phyloP scores from a whole-genome alignment of 1,140 invertebrate genomes.

The Riptortus pedestris region DNA sequence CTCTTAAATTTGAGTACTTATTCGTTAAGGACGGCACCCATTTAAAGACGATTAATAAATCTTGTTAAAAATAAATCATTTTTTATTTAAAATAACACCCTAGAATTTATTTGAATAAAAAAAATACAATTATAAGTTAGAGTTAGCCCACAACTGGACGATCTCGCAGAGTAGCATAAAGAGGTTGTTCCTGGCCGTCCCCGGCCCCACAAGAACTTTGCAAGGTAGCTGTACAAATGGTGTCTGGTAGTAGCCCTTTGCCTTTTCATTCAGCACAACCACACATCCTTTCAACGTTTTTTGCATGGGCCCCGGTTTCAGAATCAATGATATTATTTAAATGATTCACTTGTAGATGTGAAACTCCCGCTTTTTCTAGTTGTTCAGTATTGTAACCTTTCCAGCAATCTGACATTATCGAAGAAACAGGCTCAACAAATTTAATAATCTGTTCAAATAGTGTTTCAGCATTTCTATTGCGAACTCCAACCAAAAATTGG shows the following conservation, averaged over 20 bases:
- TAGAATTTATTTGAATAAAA: too few species aligned
- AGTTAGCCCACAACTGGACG: not conserved
- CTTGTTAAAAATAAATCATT: too few species aligned
- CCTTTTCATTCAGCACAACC: not conserved
- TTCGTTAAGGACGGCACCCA: too few species aligned
- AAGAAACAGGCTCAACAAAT: not conserved
- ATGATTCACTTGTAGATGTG: conserved; percentile 8
- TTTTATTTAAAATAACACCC: too few species aligned
- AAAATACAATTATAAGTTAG: too few species aligned
- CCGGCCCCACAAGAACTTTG: not conserved
- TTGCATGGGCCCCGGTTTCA: not conserved
- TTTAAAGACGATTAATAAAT: too few species aligned
- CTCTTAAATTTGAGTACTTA: too few species aligned
- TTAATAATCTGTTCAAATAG: not conserved
- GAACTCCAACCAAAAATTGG: not conserved
- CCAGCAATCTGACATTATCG: not conserved
- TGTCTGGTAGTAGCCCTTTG: conserved; percentile 1
- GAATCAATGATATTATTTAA: not conserved
- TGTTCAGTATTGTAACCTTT: conserved; percentile 3
- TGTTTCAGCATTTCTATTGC: not conserved
- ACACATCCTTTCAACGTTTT: not conserved
- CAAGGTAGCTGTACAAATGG: conserved; percentile 6
- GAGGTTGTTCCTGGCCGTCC: not conserved
- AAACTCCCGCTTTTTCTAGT: conserved; percentile 1
- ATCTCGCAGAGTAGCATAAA: not conserved